Evolutionary conservation across 2,113 vertebrate species (phyloP).

Genomic region (Apistogramma diplotaenia): DNA sequence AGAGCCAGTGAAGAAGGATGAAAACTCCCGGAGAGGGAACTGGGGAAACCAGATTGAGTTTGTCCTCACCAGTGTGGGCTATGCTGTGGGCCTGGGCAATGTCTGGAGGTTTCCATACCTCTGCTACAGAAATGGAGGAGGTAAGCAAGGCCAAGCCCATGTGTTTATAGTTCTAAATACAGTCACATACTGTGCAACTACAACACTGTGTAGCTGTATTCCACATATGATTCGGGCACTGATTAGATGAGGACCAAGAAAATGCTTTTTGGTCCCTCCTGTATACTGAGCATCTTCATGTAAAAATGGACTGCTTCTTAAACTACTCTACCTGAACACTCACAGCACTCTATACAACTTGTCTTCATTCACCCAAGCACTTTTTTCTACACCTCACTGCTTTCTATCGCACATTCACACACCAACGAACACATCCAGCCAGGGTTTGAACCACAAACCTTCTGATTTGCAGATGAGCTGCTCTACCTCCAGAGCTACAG

Average conservation of each 20-base stretch:
- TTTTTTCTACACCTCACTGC: too few species aligned
- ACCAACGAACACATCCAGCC: too few species aligned
- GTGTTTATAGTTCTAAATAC: neutral
- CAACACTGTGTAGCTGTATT: neutral
- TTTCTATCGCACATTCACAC: too few species aligned
- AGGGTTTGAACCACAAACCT: too few species aligned
- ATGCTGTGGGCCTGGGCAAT: constrained; percentile 96
- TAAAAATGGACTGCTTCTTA: too few species aligned
- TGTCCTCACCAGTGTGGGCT: constrained; percentile 97
- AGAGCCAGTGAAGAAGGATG: constrained; percentile 88
- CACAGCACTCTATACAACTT: too few species aligned
- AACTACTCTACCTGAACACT: too few species aligned
- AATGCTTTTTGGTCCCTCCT: too few species aligned
- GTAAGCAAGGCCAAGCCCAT: constrained; percentile 56
- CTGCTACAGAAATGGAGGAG: constrained; percentile 99
- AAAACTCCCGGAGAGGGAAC: constrained; percentile 92
- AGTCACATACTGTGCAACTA: neutral
- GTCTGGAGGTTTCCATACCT: constrained; percentile 99
- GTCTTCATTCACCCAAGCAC: too few species aligned
- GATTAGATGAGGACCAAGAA: neutral
- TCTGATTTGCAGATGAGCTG: too few species aligned
- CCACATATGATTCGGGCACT: neutral
- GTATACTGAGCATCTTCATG: too few species aligned
- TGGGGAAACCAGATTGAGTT: constrained; percentile 99
- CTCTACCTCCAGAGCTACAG: too few species aligned